Conservation (phyloP, 2,797 vertebrate species). For the Synaphobranchus kaupii region DNA sequence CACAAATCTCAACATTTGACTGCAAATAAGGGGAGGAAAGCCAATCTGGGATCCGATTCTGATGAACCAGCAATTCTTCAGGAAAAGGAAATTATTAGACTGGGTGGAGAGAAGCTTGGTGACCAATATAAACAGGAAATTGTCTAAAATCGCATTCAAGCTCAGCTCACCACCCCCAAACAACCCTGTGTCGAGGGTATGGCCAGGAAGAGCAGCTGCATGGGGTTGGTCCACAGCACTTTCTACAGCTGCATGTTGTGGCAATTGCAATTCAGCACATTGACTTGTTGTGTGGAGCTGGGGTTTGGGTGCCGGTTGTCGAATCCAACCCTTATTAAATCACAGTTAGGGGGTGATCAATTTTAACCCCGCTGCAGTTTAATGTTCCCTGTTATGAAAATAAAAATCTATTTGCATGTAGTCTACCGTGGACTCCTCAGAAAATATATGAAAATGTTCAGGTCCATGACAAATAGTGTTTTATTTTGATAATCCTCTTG, state of each 20-base stretch:
- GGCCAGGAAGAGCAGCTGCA: background rate
- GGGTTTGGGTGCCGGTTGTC: background rate
- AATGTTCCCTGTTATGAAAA: background rate
- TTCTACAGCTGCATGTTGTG: background rate
- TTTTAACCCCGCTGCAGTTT: background rate
- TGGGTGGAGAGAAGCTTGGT: constrained; percentile 15
- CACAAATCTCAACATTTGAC: background rate
- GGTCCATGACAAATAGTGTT: too few relatives aligned
- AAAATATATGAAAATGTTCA: background rate
- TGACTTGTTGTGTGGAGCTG: background rate
- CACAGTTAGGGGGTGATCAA: background rate
- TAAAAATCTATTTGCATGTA: background rate
- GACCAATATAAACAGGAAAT: constrained; percentile 24
- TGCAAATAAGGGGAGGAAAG: background rate
- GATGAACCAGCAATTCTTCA: background rate
- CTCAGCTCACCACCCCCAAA: background rate
- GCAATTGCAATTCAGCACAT: background rate
- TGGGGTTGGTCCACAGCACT: background rate
- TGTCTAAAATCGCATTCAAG: constrained; percentile 8
- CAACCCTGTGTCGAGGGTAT: background rate
- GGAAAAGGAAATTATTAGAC: constrained; percentile 22
- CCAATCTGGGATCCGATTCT: background rate
- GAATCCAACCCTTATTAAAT: background rate
- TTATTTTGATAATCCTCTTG: too few relatives aligned
- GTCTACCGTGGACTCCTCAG: background rate